Conservation (phyloP, 1,140 invertebrate species). For the Drosophila subpulchrella region DNA sequence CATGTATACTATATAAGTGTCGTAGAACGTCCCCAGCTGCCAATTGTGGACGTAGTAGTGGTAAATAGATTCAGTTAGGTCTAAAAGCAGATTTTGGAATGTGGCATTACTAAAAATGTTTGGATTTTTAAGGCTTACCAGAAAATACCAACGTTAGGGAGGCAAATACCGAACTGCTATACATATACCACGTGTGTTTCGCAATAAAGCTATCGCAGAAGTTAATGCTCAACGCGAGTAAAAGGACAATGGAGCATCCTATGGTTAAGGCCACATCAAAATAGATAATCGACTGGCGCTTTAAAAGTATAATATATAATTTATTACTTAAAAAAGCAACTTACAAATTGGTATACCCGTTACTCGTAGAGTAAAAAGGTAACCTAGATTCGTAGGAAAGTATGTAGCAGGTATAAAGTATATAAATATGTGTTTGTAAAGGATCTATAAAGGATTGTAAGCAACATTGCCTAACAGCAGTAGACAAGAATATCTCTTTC, state of each 20-base stretch:
- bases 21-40: constrained; percentile 87
- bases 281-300: constrained; percentile 25
- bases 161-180: constrained; percentile 84
- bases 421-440: too few relatives aligned
- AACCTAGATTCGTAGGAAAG: too few relatives aligned
- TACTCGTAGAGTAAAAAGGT: too few relatives aligned
- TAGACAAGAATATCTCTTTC: too few relatives aligned
- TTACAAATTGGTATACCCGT: too few relatives aligned
- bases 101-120: background rate
- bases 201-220: constrained; percentile 84
- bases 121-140: constrained; percentile 40
- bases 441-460: too few relatives aligned
- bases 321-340: background rate
- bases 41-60: constrained; percentile 76
- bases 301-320: background rate
- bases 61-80: constrained; percentile 86
- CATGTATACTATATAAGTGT: constrained; percentile 88
- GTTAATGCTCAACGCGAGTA: constrained; percentile 84
- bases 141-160: constrained; percentile 48
- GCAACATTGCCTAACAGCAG: too few relatives aligned
- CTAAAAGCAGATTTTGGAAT: constrained; percentile 44
- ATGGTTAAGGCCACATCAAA: constrained; percentile 76
- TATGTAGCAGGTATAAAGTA: too few relatives aligned
- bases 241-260: constrained; percentile 81
- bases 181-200: constrained; percentile 81